A percentile compares a stretch with the other conserved stretches of the same genome.
These are phyloP conservation scores for Leptinotarsa lineolata DNA, from an alignment of 1,140 invertebrate genomes.

Conservation along the genomic window DNA sequence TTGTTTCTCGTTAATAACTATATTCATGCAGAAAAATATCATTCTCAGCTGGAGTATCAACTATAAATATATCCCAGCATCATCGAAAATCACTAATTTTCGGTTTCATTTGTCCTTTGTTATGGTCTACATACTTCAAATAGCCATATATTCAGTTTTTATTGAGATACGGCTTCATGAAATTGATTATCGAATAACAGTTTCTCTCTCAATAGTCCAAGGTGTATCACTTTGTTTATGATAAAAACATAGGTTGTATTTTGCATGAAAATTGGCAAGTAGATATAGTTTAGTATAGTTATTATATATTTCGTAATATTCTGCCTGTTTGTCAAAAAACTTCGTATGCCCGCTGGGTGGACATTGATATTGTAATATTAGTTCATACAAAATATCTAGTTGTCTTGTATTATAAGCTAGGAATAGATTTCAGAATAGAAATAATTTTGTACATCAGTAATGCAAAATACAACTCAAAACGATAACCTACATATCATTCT, in stretches of 20 bases:
- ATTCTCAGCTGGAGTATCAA: no score
- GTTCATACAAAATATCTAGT: neutral
- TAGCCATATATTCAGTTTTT: neutral
- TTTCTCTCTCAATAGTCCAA: neutral
- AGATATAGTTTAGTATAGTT: slow-evolving; percentile 16
- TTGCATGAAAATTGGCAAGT: slow-evolving; percentile 29
- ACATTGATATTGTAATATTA: no score
- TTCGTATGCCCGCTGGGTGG: neutral
- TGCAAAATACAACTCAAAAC: slow-evolving; percentile 4
- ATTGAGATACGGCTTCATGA: neutral
- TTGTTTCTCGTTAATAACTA: no score
- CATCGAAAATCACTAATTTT: no score
- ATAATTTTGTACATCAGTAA: neutral
- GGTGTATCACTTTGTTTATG: slow-evolving; percentile 21
- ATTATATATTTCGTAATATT: slow-evolving; percentile 10
- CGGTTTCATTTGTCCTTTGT: no score
- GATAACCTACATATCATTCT: neutral
- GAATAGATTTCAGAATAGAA: neutral
- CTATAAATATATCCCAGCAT: no score
- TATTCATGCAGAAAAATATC: no score
- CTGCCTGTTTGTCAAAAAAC: slow-evolving; percentile 23
- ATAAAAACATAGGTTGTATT: slow-evolving; percentile 33
- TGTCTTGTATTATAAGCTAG: neutral
- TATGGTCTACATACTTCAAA: no score
- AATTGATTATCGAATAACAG: neutral